A percentile compares a stretch with the other conserved stretches of the same genome.
These are phyloP conservation scores for Colius striatus DNA, from an alignment of 2,113 vertebrate species.

Conservation along the genomic window DNA sequence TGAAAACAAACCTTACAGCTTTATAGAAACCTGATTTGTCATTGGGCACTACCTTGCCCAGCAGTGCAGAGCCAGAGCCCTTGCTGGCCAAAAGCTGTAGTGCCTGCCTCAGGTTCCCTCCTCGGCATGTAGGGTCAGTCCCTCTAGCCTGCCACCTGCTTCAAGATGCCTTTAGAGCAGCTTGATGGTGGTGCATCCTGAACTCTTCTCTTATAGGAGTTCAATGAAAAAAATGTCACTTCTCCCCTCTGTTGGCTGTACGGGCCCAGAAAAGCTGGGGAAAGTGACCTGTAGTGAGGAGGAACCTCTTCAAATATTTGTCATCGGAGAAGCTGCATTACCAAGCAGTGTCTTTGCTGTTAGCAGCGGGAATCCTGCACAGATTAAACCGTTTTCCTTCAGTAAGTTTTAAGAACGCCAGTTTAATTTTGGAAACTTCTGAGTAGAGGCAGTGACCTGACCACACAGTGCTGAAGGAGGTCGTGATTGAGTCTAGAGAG, in stretches of 20 bases:
- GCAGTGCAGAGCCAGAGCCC: background rate
- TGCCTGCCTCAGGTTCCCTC: background rate
- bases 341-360: background rate
- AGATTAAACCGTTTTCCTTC: background rate
- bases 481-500: accelerated
- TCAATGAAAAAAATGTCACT: accelerated
- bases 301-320: background rate
- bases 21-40: background rate
- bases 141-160: background rate
- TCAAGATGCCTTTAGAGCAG: accelerated
- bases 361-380: background rate
- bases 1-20: background rate
- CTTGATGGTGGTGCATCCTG: background rate
- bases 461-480: background rate
- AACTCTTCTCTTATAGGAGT: background rate
- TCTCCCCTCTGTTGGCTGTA: background rate
- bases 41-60: accelerated
- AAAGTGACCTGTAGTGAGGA: background rate
- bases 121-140: accelerated
- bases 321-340: background rate
- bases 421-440: background rate
- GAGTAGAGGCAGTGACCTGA: background rate
- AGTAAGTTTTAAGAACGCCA: background rate
- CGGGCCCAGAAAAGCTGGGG: background rate
- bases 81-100: background rate